Evolutionary conservation across 2,113 vertebrate genomes (phyloP).

Genomic region (Alethe diademata): DNA sequence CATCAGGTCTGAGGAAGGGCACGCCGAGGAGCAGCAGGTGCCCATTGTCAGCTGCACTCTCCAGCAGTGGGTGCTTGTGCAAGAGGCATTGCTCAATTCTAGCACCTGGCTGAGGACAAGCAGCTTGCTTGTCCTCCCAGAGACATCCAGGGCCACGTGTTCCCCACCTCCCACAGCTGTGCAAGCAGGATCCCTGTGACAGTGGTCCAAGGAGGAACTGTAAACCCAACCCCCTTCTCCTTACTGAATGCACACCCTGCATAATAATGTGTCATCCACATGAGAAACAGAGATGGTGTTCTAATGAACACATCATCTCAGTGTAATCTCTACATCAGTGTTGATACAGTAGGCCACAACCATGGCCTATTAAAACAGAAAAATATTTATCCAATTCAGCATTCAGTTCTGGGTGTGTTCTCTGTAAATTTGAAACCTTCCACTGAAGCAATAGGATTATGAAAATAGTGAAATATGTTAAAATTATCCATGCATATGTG

Average conservation of each 20-base stretch:
- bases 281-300: neutral
- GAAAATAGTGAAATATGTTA: neutral
- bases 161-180: neutral
- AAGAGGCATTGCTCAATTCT: neutral
- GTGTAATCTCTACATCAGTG: neutral
- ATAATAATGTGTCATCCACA: neutral
- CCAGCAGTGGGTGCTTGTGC: neutral
- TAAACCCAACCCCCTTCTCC: neutral
- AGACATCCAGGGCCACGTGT: rapidly evolving
- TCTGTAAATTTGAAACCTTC: neutral
- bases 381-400: neutral
- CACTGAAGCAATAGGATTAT: neutral
- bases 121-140: neutral
- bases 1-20: neutral
- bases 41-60: neutral
- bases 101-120: neutral
- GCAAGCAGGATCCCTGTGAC: neutral
- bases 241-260: neutral
- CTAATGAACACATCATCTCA: neutral
- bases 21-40: rapidly evolving
- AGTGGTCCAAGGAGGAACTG: rapidly evolving
- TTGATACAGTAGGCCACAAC: neutral
- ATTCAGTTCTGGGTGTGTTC: neutral
- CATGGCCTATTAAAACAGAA: neutral
- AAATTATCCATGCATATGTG: neutral